These are phyloP conservation scores for Bombylius major DNA, from an alignment of 2,888 invertebrate genomes.

Conservation along the genomic window DNA sequence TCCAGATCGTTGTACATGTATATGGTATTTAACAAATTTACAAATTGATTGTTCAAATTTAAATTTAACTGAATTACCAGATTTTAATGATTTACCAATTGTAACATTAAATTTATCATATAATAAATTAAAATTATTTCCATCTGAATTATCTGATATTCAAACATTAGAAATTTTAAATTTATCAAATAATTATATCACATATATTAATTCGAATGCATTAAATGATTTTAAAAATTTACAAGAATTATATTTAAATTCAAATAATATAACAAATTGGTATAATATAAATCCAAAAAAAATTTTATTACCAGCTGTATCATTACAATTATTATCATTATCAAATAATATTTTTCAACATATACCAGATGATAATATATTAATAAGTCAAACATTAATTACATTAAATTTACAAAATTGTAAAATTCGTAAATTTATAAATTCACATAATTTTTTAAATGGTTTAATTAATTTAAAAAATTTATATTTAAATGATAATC, in stretches of 20 bases:
- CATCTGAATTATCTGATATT: constrained; percentile 40
- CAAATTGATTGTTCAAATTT: constrained; percentile 27
- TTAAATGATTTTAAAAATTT: constrained; percentile 44
- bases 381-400: constrained; percentile 45
- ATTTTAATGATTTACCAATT: constrained; percentile 32
- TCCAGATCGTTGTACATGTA: constrained; percentile 27
- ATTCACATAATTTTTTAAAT: constrained; percentile 32
- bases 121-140: constrained; percentile 47
- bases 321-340: constrained; percentile 47
- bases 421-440: constrained; percentile 41
- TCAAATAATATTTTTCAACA: constrained; percentile 47
- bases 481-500: constrained; percentile 43
- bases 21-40: constrained; percentile 29
- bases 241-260: constrained; percentile 47
- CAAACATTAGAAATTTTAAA: constrained; percentile 42
- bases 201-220: constrained; percentile 37
- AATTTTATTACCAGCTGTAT: constrained; percentile 39
- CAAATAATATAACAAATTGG: constrained; percentile 50
- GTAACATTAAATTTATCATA: constrained; percentile 49
- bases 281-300: constrained; percentile 42
- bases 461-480: constrained; percentile 42
- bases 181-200: constrained; percentile 43
- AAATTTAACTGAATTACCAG: constrained; percentile 23
- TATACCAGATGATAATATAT: constrained; percentile 40
- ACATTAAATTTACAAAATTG: constrained; percentile 49